phyloP scores from a whole-genome alignment of 1,140 invertebrate species.

The Drosophila varians region DNA sequence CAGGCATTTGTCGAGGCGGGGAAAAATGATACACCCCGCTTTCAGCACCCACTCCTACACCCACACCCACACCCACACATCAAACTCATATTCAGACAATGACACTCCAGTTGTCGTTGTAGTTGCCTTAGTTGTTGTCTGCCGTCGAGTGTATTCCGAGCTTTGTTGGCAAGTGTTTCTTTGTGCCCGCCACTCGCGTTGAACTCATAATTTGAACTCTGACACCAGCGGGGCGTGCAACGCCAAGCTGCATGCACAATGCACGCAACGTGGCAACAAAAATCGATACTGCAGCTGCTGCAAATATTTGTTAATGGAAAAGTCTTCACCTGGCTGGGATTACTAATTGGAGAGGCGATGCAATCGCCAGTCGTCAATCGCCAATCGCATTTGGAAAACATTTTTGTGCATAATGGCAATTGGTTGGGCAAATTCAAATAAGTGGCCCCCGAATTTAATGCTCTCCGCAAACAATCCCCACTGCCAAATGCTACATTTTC shows the following conservation, averaged over 20 bases:
- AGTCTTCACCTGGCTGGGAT: neutral
- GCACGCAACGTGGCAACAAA: slow-evolving; percentile 2
- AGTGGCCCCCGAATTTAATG: slow-evolving; percentile 21
- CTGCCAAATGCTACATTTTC: neutral
- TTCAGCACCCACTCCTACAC: slow-evolving; percentile 1
- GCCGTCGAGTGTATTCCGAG: slow-evolving; percentile 69
- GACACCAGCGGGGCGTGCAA: slow-evolving; percentile 37
- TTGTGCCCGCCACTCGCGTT: slow-evolving; percentile 61
- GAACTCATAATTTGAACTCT: slow-evolving; percentile 79
- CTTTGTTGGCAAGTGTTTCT: slow-evolving; percentile 67
- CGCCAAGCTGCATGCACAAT: neutral
- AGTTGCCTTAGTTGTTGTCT: slow-evolving; percentile 41
- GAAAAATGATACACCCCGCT: slow-evolving; percentile 14
- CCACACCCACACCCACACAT: slow-evolving; percentile 18
- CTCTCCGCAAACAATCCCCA: slow-evolving; percentile 19
- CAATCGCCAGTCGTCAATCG: too few species aligned
- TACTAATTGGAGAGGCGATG: slow-evolving; percentile 18
- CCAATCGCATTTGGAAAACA: slow-evolving; percentile 17
- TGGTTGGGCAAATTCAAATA: slow-evolving; percentile 18
- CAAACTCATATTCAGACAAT: slow-evolving; percentile 47
- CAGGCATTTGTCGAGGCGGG: slow-evolving; percentile 27
- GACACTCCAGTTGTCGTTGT: slow-evolving; percentile 39
- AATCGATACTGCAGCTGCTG: slow-evolving; percentile 31
- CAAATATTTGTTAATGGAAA: slow-evolving; percentile 33
- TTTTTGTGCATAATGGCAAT: slow-evolving; percentile 28